These are phyloP conservation scores for Pseudomyrmex concolor DNA, from an alignment of 1,140 invertebrate species.

Conservation along the genomic window DNA sequence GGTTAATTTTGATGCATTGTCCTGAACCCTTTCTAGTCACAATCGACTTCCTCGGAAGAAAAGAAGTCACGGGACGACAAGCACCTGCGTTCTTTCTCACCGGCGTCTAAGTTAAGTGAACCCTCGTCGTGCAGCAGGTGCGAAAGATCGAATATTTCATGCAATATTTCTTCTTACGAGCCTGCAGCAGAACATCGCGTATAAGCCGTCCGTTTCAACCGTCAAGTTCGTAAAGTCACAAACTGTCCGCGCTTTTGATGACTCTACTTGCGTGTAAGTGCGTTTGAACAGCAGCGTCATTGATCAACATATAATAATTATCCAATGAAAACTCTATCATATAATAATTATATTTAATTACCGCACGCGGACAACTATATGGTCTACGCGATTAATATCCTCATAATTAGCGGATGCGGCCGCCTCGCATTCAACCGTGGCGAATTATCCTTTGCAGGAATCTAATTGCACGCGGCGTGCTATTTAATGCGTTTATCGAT, in stretches of 20 bases:
- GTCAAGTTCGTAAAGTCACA: conserved; percentile 14
- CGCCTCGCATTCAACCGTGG: neutral
- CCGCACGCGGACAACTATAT: neutral
- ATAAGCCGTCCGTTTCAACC: neutral
- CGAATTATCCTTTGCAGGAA: conserved; percentile 22
- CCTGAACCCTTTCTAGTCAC: neutral
- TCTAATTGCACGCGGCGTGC: neutral
- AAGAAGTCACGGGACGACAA: neutral
- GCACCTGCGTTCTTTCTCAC: conserved; percentile 29
- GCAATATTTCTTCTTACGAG: conserved; percentile 40
- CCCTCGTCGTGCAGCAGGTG: conserved; percentile 38
- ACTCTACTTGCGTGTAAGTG: neutral
- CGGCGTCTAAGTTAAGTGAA: no score
- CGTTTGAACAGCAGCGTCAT: neutral
- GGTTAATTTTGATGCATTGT: conserved; percentile 18
- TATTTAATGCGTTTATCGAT: conserved; percentile 67
- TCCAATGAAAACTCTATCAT: neutral
- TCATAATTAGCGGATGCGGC: neutral
- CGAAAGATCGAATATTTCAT: neutral
- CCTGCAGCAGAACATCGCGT: neutral
- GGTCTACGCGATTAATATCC: conserved; percentile 18
- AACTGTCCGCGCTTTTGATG: neutral
- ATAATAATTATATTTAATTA: neutral
- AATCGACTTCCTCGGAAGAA: conserved; percentile 1
- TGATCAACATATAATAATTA: neutral